Evolutionary conservation across 37 sponge, comb jelly and placozoan species (phyloP).

Genomic region (Cladorhizidae sp.): DNA sequence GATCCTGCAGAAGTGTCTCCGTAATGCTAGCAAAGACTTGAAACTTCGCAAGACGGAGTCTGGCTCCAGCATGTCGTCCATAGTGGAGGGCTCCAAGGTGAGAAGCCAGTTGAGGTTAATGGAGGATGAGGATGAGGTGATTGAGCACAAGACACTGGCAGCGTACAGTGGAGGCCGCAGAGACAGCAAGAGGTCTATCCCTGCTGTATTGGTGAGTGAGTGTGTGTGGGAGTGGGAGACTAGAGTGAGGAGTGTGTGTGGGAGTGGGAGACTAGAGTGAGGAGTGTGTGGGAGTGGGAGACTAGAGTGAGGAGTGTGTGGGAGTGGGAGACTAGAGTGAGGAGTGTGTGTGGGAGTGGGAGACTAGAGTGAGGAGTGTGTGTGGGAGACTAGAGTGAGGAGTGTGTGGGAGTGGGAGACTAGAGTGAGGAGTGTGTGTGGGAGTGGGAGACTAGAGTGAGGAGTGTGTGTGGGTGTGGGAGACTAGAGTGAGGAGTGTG

Average conservation of each 20-base stretch:
- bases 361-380: no score
- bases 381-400: no score
- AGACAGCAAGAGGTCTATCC: conserved; percentile 6
- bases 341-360: no score
- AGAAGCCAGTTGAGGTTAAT: conserved; percentile 2
- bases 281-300: not conserved
- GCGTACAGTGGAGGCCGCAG: not conserved
- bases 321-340: no score
- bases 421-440: no score
- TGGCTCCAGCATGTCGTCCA: not conserved
- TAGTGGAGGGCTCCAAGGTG: not conserved
- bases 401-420: no score
- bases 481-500: no score
- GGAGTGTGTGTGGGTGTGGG: no score
- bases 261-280: no score
- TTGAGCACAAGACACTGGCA: conserved; percentile 24
- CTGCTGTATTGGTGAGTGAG: conserved; percentile 15
- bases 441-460: no score
- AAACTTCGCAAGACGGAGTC: not conserved
- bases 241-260: no score
- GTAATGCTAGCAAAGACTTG: conserved; percentile 5
- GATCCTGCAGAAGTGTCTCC: conserved; percentile 23
- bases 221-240: not conserved
- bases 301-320: no score
- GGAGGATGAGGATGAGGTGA: conserved; percentile 48